Evolutionary conservation across 1,140 invertebrate species (phyloP), one percentile per base, ranked within the genome.

Genomic region (Pristionchus pacificus): DNA sequence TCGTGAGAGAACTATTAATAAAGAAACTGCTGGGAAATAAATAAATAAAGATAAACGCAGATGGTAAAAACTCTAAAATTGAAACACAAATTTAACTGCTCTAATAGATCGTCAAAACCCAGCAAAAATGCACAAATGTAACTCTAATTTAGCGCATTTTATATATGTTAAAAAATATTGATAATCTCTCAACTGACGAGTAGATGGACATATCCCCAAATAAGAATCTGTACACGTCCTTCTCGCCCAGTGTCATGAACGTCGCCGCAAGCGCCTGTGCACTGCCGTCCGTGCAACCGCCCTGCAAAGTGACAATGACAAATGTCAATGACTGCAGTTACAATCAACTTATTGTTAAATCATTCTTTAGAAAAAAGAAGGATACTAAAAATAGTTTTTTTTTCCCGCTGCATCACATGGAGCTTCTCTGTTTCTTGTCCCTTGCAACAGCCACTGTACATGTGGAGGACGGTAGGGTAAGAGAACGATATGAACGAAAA

Each of bases 241-340:
- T 93, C 82, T 92, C 92, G 14, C 93, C 91, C 0, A 98, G 87
- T 2, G 92, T 90, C 93, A 98, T 97, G 83, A 91, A 93, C 6
- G 96, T 86, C 24, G 90, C 88, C 0, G 91, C 88, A 68, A 97
- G 85, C 85, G 90, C 89, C 87, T 98, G 96, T 82, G 91, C 92
- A 19, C 88, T 85, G 1, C 93, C 92, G 85, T 97, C 93, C 0
- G 93, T 88, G 83, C 92, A 92, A n/a, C 95, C 95, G 55, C 93
- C 93, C 87, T 88, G 63, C 60, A 84, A 78, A n/a, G n/a, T n/a
- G n/a, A n/a, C n/a, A n/a, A n/a, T 65, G 14, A 59, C 19, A 57
- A 57, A 19, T 57, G 55, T 57, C 19, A 57, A 49, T 27, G 59
- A 78, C 19, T 69, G 27, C 29, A 72, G 27, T 3, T 61, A 66